Evolutionary conservation across 2,888 invertebrate species (phyloP), one percentile per base, ranked within the genome.

Genomic region (Platynereis dumerilii): DNA sequence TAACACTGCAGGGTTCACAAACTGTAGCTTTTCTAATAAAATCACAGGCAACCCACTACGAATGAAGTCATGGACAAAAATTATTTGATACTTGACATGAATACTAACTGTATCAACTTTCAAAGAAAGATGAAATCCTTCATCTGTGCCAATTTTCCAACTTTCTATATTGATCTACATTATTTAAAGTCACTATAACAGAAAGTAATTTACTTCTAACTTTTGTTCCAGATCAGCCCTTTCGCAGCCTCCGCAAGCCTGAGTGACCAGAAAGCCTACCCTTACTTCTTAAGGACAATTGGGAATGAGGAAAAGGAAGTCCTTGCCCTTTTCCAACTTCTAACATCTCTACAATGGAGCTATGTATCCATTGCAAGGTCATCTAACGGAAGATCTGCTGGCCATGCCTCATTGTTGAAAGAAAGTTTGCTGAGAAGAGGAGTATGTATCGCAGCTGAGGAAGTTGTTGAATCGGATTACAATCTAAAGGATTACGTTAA

Each of bases 191-290:
- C n/a, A n/a, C n/a, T n/a, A n/a, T n/a, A n/a, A n/a, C n/a, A n/a
- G n/a, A n/a, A n/a, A n/a, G n/a, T n/a, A n/a, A n/a, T n/a, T n/a
- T n/a, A n/a, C n/a, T n/a, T n/a, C n/a, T n/a, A n/a, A n/a, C n/a
- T 55, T 24, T 24, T 28, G 26, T 55, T 55, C 7, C 29, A 62
- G 62, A 62, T 62, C 5, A 62, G 62, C 24, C 62, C 62, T 2
- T 55, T 45, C 0, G 29, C 62, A 2, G 22, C 62, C 10, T 42
- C 62, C n/a, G 56, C 42, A 26, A 12, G 34, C 7, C 48, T 62
- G 12, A 22, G 22, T n/a, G 57, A 62, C 34, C 20, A n/a, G 22
- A 44, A 54, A 15, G n/a, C n/a, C 17, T 60, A 65, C 39, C n/a
- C 17, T 15, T 53, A 53, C 48, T 55, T 65, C 20, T 59, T 65